Percentiles rank a stretch among this genome's conserved stretches.
These are phyloP conservation scores for Colaptes auratus DNA, from an alignment of 2,113 vertebrate species.

Conservation along the genomic window DNA sequence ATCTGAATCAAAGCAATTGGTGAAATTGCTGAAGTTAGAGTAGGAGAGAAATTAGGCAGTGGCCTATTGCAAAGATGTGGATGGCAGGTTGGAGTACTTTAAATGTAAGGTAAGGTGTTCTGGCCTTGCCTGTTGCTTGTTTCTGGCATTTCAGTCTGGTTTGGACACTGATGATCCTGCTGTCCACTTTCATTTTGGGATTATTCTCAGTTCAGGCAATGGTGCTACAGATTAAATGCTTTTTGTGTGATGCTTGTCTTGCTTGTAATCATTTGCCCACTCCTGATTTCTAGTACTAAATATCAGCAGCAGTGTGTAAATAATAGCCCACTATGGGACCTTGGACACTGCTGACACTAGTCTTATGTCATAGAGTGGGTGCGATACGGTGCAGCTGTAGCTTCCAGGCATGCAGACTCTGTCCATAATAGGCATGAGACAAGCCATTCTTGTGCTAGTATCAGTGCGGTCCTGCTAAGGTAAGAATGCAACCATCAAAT, in stretches of 20 bases:
- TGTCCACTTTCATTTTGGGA: background rate
- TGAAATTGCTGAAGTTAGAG: background rate
- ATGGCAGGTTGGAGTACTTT: background rate
- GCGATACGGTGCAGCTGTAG: accelerated
- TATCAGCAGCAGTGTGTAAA: background rate
- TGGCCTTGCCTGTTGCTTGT: background rate
- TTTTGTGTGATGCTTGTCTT: background rate
- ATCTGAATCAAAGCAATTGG: background rate
- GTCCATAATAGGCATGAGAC: background rate
- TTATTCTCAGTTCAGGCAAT: background rate
- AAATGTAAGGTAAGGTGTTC: background rate
- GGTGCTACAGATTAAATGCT: background rate
- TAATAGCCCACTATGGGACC: background rate
- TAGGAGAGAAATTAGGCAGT: background rate
- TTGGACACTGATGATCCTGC: background rate
- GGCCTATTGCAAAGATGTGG: accelerated
- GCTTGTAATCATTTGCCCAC: accelerated
- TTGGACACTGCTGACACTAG: background rate
- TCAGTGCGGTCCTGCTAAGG: background rate
- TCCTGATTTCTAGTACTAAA: background rate
- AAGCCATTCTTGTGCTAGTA: background rate
- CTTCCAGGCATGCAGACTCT: background rate
- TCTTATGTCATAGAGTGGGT: accelerated
- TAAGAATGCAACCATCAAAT: background rate
- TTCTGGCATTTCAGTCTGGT: background rate